phyloP scores from a whole-genome alignment of 2,888 invertebrate species.

The Strigamia maritima region DNA sequence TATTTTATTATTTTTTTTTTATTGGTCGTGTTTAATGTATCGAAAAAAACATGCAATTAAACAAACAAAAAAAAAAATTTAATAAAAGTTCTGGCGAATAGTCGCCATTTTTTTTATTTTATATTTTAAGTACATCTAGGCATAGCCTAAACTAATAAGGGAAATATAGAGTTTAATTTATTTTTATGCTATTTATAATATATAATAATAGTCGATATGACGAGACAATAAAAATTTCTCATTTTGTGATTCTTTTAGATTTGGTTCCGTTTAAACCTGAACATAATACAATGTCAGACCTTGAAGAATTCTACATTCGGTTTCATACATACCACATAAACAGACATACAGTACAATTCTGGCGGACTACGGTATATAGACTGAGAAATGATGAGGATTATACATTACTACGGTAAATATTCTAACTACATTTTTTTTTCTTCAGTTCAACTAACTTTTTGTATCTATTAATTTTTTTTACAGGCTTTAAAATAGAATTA shows the following conservation, averaged over 20 bases:
- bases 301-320: conserved; percentile 6
- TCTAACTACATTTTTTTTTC: background rate
- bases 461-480: conserved; percentile 4
- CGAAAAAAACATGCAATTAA: background rate
- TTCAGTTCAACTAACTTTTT: background rate
- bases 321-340: conserved; percentile 19
- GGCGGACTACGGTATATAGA: background rate
- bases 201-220: conserved; percentile 11
- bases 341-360: conserved; percentile 21
- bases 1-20: background rate
- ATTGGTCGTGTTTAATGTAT: background rate
- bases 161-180: background rate
- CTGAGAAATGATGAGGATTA: conserved; percentile 7
- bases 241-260: conserved; percentile 8
- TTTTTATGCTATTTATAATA: background rate
- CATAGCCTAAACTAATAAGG: conserved; percentile 13
- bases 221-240: background rate
- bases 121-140: conserved; percentile 20
- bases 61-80: background rate
- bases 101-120: conserved; percentile 21
- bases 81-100: background rate
- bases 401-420: background rate
- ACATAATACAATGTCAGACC: background rate
- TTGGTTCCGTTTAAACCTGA: background rate
- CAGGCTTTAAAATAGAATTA: conserved; percentile 18